Conservation (phyloP, 2,888 invertebrate genomes). For the Drosophila flavopinicola region DNA sequence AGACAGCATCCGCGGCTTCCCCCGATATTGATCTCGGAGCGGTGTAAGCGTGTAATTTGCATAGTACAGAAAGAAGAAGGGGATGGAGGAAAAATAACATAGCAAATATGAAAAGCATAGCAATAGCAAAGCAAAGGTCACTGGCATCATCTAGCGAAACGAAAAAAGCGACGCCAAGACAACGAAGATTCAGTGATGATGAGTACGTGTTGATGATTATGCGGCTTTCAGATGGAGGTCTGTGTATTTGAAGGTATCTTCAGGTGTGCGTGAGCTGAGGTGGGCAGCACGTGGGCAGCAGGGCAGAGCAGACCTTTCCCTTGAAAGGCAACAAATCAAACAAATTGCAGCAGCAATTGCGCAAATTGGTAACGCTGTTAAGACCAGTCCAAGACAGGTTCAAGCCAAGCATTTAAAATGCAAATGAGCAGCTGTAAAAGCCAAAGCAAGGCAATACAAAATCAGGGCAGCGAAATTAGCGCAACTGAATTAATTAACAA, state of each 20-base stretch:
- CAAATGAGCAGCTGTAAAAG: constrained; percentile 55
- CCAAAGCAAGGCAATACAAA: constrained; percentile 31
- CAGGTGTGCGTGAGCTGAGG: constrained; percentile 14
- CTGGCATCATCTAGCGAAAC: constrained; percentile 66
- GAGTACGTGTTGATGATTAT: constrained; percentile 43
- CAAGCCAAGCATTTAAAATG: constrained; percentile 47
- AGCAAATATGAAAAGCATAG: constrained; percentile 15
- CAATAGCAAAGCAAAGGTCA: constrained; percentile 60
- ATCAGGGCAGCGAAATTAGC: constrained; percentile 63
- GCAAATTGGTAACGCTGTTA: constrained; percentile 48
- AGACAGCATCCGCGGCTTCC: constrained; percentile 53
- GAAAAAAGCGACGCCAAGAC: constrained; percentile 32
- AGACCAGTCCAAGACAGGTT: constrained; percentile 37
- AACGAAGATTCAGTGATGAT: constrained; percentile 33
- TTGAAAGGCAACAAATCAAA: constrained; percentile 49
- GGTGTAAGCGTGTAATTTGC: constrained; percentile 51
- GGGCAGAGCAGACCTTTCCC: constrained; percentile 49
- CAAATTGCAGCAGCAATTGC: constrained; percentile 62
- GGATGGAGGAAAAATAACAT: constrained; percentile 21
- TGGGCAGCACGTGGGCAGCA: constrained; percentile 42
- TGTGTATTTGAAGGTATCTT: constrained; percentile 3
- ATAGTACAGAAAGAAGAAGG: constrained; percentile 22
- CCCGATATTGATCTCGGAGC: constrained; percentile 59
- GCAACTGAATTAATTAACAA: constrained; percentile 78
- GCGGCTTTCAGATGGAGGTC: constrained; percentile 2